phyloP scores from a whole-genome alignment of 2,113 vertebrate species.

The Tragelaphus imberbis region DNA sequence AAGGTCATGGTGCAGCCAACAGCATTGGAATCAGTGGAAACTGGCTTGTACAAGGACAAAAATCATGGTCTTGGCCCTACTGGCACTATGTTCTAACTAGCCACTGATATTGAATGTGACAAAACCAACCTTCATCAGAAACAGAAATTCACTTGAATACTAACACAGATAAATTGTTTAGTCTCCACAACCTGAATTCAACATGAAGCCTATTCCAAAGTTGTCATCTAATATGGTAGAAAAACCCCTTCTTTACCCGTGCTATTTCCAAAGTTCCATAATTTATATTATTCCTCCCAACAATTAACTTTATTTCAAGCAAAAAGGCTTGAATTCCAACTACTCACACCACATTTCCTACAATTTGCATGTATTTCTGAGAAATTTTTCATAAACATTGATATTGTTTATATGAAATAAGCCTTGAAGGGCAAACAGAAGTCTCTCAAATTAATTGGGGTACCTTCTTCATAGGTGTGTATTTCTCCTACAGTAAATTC shows the following conservation, averaged over 20 bases:
- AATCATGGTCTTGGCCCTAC: neutral
- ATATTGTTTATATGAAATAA: constrained; percentile 25
- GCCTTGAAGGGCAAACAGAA: constrained; percentile 9
- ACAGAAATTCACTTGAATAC: constrained; percentile 15
- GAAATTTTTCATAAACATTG: constrained; percentile 37
- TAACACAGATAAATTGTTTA: neutral
- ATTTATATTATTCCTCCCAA: neutral
- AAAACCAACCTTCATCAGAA: constrained; percentile 33
- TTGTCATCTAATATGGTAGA: neutral
- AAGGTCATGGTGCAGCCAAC: neutral
- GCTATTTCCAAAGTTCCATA: neutral
- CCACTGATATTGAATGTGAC: neutral
- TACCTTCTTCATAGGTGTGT: neutral
- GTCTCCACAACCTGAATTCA: neutral
- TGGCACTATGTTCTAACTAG: constrained; percentile 13
- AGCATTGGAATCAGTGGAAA: neutral
- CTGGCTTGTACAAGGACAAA: constrained; percentile 18
- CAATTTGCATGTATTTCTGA: constrained; percentile 5
- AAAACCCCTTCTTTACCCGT: neutral
- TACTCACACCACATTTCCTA: neutral
- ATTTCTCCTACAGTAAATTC: neutral
- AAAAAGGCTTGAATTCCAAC: neutral
- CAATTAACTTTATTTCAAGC: constrained; percentile 33
- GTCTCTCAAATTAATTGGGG: neutral
- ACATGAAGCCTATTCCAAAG: constrained; percentile 20